These are phyloP conservation scores for Apolygus lucorum DNA, from an alignment of 1,140 invertebrate genomes.

Conservation along the genomic window DNA sequence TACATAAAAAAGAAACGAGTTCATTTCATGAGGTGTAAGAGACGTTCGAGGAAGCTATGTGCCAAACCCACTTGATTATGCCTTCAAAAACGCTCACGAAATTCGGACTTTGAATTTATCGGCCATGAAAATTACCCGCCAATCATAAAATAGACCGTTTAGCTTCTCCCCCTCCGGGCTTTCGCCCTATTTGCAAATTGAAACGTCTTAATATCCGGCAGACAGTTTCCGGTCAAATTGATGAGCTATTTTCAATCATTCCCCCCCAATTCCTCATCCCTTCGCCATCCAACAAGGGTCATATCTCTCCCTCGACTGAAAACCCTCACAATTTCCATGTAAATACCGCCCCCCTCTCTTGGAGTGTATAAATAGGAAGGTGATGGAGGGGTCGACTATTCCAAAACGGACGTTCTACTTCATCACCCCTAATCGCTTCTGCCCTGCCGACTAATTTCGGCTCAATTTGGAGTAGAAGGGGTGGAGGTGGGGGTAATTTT, in stretches of 20 bases:
- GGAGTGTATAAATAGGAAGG: background rate
- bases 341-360: background rate
- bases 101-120: too few relatives aligned
- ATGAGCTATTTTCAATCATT: slow-evolving; percentile 17
- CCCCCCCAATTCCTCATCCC: background rate
- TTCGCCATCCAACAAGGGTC: background rate
- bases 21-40: too few relatives aligned
- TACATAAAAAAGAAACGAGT: too few relatives aligned
- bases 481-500: too few relatives aligned
- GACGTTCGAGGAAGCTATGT: too few relatives aligned
- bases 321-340: slow-evolving; percentile 11
- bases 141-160: background rate
- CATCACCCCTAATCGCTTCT: background rate
- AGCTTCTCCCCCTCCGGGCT: background rate
- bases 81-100: too few relatives aligned
- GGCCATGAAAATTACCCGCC: too few relatives aligned
- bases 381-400: background rate
- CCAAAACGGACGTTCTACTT: background rate
- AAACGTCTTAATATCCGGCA: slow-evolving; percentile 6
- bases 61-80: too few relatives aligned
- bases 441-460: background rate
- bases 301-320: background rate
- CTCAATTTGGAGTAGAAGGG: too few relatives aligned
- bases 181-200: background rate
- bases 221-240: slow-evolving; percentile 6